These are phyloP conservation scores for Aleiodes alternator DNA, from an alignment of 2,888 invertebrate genomes.

Conservation along the genomic window DNA sequence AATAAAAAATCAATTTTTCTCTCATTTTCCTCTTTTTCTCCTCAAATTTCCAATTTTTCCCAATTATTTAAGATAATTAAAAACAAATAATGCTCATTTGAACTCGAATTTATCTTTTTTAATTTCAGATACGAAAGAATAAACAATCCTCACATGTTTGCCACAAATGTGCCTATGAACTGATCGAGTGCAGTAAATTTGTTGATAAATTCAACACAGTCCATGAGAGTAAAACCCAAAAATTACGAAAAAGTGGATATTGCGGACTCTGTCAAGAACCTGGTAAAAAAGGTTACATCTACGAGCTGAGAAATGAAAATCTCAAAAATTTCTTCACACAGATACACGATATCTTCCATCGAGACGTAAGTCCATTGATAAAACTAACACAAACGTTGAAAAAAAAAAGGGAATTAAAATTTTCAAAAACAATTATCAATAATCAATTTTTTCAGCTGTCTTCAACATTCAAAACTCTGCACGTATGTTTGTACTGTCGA, in stretches of 20 bases:
- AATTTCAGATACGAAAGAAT: slow-evolving; percentile 44
- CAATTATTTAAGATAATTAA: too few species aligned
- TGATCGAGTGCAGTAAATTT: slow-evolving; percentile 68
- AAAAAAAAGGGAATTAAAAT: background rate
- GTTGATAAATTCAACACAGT: slow-evolving; percentile 62
- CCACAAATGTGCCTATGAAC: slow-evolving; percentile 71
- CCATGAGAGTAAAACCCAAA: slow-evolving; percentile 14
- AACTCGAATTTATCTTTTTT: background rate
- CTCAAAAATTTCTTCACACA: slow-evolving; percentile 58
- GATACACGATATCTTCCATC: slow-evolving; percentile 61
- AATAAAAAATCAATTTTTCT: background rate
- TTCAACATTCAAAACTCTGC: slow-evolving; percentile 18
- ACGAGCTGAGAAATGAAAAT: slow-evolving; percentile 62
- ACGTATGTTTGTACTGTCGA: slow-evolving; percentile 67
- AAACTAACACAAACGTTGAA: background rate
- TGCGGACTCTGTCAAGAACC: slow-evolving; percentile 64
- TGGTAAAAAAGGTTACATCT: slow-evolving; percentile 58
- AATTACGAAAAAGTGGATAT: slow-evolving; percentile 41
- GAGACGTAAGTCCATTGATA: slow-evolving; percentile 59
- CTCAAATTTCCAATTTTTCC: too few species aligned
- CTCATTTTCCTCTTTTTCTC: too few species aligned
- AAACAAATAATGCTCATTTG: too few species aligned
- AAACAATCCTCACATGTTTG: slow-evolving; percentile 65
- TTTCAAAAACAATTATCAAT: background rate
- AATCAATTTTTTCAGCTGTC: slow-evolving; percentile 35